These are phyloP conservation scores for Prionailurus viverrinus DNA, from an alignment of 2,113 vertebrate species.

Conservation along the genomic window DNA sequence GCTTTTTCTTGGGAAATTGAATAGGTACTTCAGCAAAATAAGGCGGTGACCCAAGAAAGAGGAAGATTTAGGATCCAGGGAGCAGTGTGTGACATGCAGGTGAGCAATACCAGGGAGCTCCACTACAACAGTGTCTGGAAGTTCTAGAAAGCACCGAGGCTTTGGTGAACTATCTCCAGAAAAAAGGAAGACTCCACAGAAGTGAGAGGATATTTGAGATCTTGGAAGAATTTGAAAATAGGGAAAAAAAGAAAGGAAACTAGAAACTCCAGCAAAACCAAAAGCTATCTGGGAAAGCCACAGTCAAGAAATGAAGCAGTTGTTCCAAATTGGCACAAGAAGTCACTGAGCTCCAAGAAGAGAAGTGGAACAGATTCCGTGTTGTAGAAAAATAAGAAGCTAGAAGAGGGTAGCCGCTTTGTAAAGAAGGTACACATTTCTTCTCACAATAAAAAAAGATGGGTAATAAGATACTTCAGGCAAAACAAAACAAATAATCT, in stretches of 20 bases:
- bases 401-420: background rate
- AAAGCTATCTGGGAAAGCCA: background rate
- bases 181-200: background rate
- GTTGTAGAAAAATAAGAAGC: background rate
- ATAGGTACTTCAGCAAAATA: slow-evolving; percentile 1
- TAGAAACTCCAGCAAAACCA: background rate
- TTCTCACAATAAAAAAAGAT: background rate
- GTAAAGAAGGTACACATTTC: background rate
- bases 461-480: background rate
- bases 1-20: background rate
- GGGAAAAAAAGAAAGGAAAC: background rate
- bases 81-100: background rate
- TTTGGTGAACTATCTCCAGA: background rate
- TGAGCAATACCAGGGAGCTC: background rate
- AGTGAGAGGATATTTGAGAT: background rate
- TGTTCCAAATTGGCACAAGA: background rate
- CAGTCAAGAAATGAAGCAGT: background rate
- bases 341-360: background rate
- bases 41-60: slow-evolving; percentile 7
- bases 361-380: background rate
- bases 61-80: background rate
- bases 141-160: background rate
- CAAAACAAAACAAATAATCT: background rate
- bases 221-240: background rate
- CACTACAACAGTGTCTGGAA: background rate